A percentile compares a stretch with the other conserved stretches of the same genome.
phyloP scores from a whole-genome alignment of 2,888 invertebrate genomes.

The Horisme vitalbata region DNA sequence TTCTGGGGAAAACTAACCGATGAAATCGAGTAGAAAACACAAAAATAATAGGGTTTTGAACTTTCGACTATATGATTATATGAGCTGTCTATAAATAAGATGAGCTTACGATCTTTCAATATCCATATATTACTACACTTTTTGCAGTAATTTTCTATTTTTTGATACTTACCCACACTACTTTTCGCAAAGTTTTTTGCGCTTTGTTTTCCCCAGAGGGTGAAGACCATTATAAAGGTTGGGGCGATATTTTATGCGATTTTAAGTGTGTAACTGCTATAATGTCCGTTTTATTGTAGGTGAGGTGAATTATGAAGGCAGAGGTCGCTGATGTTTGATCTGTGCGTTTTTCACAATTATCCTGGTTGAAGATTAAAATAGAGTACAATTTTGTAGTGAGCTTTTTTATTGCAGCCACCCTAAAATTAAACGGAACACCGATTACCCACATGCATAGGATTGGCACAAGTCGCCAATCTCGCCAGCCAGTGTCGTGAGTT shows the following conservation, averaged over 20 bases:
- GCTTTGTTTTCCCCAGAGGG: constrained; percentile 71
- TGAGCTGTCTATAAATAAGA: no score
- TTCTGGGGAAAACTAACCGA: no score
- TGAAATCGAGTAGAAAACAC: no score
- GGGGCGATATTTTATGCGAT: constrained; percentile 79
- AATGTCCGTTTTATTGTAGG: constrained; percentile 66
- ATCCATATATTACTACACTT: constrained; percentile 16
- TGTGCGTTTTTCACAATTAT: constrained; percentile 13
- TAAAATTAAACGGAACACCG: no score
- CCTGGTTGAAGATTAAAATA: neutral
- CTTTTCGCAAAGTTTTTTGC: constrained; percentile 68
- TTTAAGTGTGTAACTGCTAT: constrained; percentile 78
- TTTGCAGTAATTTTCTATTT: neutral
- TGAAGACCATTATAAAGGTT: constrained; percentile 77
- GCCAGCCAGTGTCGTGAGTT: no score
- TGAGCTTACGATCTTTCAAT: no score
- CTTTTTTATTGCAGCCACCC: no score
- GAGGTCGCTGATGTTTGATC: constrained; percentile 32
- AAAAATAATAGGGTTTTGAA: no score
- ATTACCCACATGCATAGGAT: no score
- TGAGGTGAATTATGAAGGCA: constrained; percentile 56
- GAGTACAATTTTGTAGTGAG: no score
- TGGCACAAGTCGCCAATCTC: no score
- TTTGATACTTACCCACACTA: constrained; percentile 52
- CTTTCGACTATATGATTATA: no score